phyloP scores from a whole-genome alignment of 2,797 vertebrate species.

The Mormyrops attenuatus region DNA sequence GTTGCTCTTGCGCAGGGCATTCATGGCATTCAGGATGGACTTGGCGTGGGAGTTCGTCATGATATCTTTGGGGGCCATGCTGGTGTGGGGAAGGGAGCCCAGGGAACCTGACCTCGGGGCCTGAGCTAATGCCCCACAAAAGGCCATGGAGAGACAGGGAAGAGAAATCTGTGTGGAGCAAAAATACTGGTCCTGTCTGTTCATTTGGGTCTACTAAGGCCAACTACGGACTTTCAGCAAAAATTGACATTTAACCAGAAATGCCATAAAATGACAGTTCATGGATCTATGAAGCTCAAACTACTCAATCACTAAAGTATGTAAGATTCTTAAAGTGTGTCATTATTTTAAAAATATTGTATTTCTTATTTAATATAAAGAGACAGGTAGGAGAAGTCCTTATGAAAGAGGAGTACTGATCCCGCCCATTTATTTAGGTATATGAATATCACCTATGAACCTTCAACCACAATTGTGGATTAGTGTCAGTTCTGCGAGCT shows the following conservation, averaged over 20 bases:
- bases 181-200: neutral
- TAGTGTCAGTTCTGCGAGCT: neutral
- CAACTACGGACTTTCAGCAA: neutral
- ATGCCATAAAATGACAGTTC: neutral
- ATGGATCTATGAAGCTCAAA: neutral
- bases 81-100: constrained; percentile 26
- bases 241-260: neutral
- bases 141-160: constrained; percentile 12
- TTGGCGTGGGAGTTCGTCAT: constrained; percentile 99
- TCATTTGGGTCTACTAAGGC: constrained; percentile 1
- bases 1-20: constrained; percentile 90
- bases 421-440: neutral
- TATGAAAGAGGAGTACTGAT: neutral
- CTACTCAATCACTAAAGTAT: neutral
- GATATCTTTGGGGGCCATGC: constrained; percentile 93
- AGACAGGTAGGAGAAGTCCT: neutral
- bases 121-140: constrained; percentile 7
- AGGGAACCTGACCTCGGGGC: constrained; percentile 9
- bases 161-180: constrained; percentile 12
- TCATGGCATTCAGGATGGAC: constrained; percentile 97
- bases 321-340: neutral
- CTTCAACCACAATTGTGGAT: neutral
- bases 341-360: neutral
- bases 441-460: neutral
- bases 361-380: neutral